A percentile compares a stretch with the other conserved stretches of the same genome.
These are phyloP conservation scores for Gastrophysa polygoni DNA, from an alignment of 2,888 invertebrate species.

Conservation along the genomic window DNA sequence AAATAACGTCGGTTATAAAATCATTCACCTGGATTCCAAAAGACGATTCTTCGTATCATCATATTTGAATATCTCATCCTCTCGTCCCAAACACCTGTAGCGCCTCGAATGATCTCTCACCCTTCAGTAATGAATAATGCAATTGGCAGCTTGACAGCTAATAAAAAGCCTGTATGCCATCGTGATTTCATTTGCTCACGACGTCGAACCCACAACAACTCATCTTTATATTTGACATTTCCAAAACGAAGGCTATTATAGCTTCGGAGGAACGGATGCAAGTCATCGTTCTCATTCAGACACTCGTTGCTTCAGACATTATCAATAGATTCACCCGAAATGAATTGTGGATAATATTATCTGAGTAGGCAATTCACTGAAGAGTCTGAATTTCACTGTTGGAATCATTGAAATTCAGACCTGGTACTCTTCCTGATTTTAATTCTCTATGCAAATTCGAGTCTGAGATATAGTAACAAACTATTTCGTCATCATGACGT, in stretches of 20 bases:
- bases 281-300: not conserved
- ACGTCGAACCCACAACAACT: constrained; percentile 43
- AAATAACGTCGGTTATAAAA: too few relatives aligned
- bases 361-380: too few relatives aligned
- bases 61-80: not conserved
- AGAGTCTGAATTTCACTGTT: too few relatives aligned
- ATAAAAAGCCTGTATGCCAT: constrained; percentile 52
- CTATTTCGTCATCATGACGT: too few relatives aligned
- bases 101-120: constrained; percentile 31
- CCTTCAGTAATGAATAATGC: constrained; percentile 50
- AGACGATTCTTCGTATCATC: not conserved
- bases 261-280: not conserved
- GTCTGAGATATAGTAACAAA: too few relatives aligned
- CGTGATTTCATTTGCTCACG: constrained; percentile 52
- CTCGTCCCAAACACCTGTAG: not conserved
- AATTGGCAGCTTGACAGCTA: constrained; percentile 55
- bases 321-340: too few relatives aligned
- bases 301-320: too few relatives aligned
- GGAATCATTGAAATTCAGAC: too few relatives aligned
- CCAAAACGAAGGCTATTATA: not conserved
- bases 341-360: too few relatives aligned
- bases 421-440: too few relatives aligned
- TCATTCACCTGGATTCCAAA: not conserved
- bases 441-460: too few relatives aligned
- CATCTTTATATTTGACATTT: constrained; percentile 26